Evolutionary conservation across 2,888 invertebrate genomes (phyloP).

Genomic region (Hirtodrosophila duncani): DNA sequence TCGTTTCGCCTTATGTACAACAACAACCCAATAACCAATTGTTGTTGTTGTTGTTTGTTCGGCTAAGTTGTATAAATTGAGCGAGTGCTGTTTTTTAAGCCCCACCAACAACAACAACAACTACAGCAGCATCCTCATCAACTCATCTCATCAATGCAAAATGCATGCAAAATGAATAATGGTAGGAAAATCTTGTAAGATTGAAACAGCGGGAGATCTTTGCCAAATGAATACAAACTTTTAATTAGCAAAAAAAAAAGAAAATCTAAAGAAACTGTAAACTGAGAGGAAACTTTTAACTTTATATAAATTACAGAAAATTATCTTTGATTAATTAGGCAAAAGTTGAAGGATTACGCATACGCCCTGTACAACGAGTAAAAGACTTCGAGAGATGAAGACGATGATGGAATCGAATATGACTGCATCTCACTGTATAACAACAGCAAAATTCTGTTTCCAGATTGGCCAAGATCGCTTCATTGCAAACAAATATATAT

Average conservation of each 20-base stretch:
- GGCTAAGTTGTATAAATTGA: conserved; percentile 44
- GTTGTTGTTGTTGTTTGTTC: conserved; percentile 27
- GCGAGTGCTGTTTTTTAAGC: conserved; percentile 8
- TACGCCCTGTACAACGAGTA: conserved; percentile 3
- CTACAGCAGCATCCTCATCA: too few species aligned
- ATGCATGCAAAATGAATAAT: conserved; percentile 32
- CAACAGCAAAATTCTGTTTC: too few species aligned
- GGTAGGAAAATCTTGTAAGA: conserved; percentile 18
- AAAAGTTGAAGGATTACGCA: not conserved
- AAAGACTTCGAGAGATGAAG: too few species aligned
- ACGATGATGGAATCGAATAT: too few species aligned
- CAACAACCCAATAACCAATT: conserved; percentile 26
- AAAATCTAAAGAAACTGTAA: conserved; percentile 8
- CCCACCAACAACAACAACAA: conserved; percentile 13
- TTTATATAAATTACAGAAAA: not conserved
- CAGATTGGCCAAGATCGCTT: too few species aligned
- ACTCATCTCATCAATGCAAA: conserved; percentile 2
- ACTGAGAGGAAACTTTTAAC: not conserved
- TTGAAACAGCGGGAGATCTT: conserved; percentile 34
- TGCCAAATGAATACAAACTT: not conserved
- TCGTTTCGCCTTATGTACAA: conserved; percentile 52
- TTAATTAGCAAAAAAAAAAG: conserved; percentile 37
- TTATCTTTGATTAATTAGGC: conserved; percentile 21
- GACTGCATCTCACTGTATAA: too few species aligned
- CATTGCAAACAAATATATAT: too few species aligned